Base-by-base conservation (phyloP, 2,888 invertebrate species). In the Tipula vernalis region DNA sequence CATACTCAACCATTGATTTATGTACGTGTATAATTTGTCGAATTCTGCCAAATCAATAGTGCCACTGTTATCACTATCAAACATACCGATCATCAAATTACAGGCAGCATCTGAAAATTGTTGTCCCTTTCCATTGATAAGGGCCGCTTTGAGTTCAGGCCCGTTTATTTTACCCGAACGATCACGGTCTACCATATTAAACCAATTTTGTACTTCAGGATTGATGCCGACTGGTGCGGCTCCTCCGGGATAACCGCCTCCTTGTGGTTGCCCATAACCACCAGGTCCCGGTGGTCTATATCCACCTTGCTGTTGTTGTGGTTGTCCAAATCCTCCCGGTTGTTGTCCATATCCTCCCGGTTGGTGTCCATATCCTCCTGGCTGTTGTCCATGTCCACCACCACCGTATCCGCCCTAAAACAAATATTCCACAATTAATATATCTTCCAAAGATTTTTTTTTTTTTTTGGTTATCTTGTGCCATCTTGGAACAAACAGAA, bases 51-150 rank as follows among this genome's bases (percentile, higher is more conserved):
- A 89, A 90, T 96, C 96, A 88, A 98, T 97, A 36, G 95, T 95
- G n/a, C 97, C 97, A 88, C 94, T 94, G 87, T 95, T 94, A 89
- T 97, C 96, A 89, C 94, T 94, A 90, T 98, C 97, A 91, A 98
- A 98, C 96, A 98, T 96, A 87, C 91, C 90, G 89, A 98, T 97
- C 97, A 98, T 97, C 41, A 98, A 92, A 89, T 94, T 94, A 90
- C 97, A 98, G 8, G 97, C 96, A 87, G 94, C 94, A 89, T 96
- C 95, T 3, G 97, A 96, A 91, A 97, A 97, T 87, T 94, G 94
- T 89, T 96, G 94, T 13, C 97, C 97, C 91, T 97, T 96, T 28
- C 96, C 97, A 92, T 97, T 98, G 28, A 96, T 94, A 71, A 98
- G 92, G 0, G 97, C 98, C 6, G 94, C 92, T 91, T 96, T 95